Base-by-base conservation (phyloP, 2,888 invertebrate genomes). In the Chymomyza fuscimana region DNA sequence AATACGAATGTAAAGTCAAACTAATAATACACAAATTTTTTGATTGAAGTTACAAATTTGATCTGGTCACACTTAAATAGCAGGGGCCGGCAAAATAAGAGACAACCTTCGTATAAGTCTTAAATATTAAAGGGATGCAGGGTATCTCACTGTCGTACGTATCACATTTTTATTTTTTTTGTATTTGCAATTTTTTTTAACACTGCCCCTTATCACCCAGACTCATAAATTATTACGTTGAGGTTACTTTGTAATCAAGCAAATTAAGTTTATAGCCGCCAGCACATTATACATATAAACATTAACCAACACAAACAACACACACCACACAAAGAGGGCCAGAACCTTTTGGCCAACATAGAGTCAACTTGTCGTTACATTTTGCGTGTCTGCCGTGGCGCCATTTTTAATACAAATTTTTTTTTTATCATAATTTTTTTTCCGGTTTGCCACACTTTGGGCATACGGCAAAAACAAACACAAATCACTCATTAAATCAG, bases 191-290 rank as follows among this genome's bases (percentile, higher is more conserved):
- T 54, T 54, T 19, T 54, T 52, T 54, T 51, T 54, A 19, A 50
- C 69, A 66, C 71, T 70, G 66, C 61, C 76, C 82, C 85, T 80
- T 84, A 80, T 80, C 85, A 87, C 82, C 83, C 79, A 69, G 74
- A 67, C 70, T 67, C 76, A 87, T 84, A 85, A 84, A 85, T 84
- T 82, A 87, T 84, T 72, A 76, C 78, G 67, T 76, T 77, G 81
- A 76, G 81, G 81, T 74, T 82, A 80, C 82, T 85, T 87, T 81
- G 83, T 85, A 85, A 85, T 85, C 85, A 85, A 82, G 63, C 75
- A 87, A 85, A 85, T 85, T 85, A 87, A 82, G 81, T 87, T 87
- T 80, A 81, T 81, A 73, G 83, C 85, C 81, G 72, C 68, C 50
- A 72, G 87, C 83, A 65, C 71, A 68, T 70, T 65, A 73, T 73